phyloP scores from a whole-genome alignment of 2,888 invertebrate species.

The Ernsta delagoae region DNA sequence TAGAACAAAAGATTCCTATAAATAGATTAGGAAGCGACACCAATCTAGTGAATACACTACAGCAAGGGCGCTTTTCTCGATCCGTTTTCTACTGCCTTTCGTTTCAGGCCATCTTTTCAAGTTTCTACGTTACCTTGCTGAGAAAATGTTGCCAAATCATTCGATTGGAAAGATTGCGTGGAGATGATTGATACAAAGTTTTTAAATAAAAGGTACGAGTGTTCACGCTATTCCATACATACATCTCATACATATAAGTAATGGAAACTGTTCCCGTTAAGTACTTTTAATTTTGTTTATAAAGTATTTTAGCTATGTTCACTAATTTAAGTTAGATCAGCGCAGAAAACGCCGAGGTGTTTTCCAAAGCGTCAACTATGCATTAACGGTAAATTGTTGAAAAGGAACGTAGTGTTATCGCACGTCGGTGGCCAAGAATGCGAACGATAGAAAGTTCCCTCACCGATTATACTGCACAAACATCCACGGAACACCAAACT shows the following conservation, averaged over 20 bases:
- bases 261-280: no score
- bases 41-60: slow-evolving; percentile 65
- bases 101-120: slow-evolving; percentile 57
- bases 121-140: slow-evolving; percentile 56
- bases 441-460: slow-evolving; percentile 68
- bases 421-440: slow-evolving; percentile 72
- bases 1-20: slow-evolving; percentile 46
- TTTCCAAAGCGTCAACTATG: slow-evolving; percentile 39
- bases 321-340: not conserved
- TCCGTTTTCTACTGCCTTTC: slow-evolving; percentile 62
- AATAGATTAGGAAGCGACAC: slow-evolving; percentile 60
- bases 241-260: no score
- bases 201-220: no score
- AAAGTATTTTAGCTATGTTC: not conserved
- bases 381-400: slow-evolving; percentile 67
- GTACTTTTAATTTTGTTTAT: no score
- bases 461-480: slow-evolving; percentile 68
- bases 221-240: no score
- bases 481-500: slow-evolving; percentile 72
- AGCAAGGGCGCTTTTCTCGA: slow-evolving; percentile 58
- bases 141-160: slow-evolving; percentile 63
- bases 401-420: slow-evolving; percentile 74
- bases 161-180: slow-evolving; percentile 59
- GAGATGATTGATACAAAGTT: slow-evolving; percentile 49
- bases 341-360: slow-evolving; percentile 3